Conservation (phyloP, 2,797 vertebrate genomes). For the Sebastolobus alascanus region DNA sequence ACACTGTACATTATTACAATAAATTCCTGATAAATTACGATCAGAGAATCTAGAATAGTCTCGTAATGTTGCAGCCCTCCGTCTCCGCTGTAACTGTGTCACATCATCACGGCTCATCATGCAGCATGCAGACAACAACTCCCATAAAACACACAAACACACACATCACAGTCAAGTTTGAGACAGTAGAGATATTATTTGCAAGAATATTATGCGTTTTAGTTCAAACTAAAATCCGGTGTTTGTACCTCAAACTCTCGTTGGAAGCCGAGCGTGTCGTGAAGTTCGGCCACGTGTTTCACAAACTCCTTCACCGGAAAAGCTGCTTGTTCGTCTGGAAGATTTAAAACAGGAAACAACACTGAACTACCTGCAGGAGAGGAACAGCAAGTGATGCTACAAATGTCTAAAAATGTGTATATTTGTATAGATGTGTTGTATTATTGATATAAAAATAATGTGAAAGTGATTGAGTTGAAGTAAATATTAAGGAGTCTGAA, state of each 20-base stretch:
- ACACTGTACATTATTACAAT: neutral
- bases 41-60: neutral
- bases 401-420: neutral
- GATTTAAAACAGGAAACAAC: constrained; percentile 7
- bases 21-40: neutral
- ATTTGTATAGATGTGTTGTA: neutral
- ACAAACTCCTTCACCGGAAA: constrained; percentile 93
- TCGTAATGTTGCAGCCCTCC: neutral
- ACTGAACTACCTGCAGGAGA: neutral
- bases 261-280: constrained; percentile 90
- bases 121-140: constrained; percentile 31
- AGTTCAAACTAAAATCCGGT: neutral
- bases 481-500: neutral
- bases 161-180: neutral
- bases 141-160: neutral
- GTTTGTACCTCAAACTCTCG: constrained; percentile 94
- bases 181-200: neutral
- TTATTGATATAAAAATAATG: neutral
- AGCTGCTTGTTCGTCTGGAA: constrained; percentile 84
- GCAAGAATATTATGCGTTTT: neutral
- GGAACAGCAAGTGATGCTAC: neutral
- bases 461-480: neutral
- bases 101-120: constrained; percentile 25
- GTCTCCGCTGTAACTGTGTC: neutral
- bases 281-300: constrained; percentile 93